Percentiles rank a stretch among this genome's conserved stretches.
Evolutionary conservation across 1,140 invertebrate genomes (phyloP).

Genomic region (Tenebrio molitor): DNA sequence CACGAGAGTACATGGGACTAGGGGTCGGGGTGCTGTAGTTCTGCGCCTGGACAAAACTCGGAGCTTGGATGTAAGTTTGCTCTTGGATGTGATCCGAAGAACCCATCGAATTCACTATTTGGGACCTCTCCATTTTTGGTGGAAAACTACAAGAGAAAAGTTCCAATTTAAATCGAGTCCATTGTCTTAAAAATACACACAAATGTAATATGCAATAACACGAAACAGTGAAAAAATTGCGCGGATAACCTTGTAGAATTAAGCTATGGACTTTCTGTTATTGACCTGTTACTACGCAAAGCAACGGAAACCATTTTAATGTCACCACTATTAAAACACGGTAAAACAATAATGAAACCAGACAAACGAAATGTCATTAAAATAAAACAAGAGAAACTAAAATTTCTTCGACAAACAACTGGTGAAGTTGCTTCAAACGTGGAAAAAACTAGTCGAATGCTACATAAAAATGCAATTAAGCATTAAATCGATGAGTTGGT

Average conservation of each 20-base stretch:
- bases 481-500: neutral
- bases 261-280: constrained; percentile 31
- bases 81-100: constrained; percentile 62
- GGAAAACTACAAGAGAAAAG: constrained; percentile 69
- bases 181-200: too few species aligned
- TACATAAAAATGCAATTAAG: constrained; percentile 35
- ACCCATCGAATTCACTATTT: constrained; percentile 61
- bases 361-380: constrained; percentile 30
- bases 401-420: constrained; percentile 13
- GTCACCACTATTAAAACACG: constrained; percentile 27
- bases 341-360: constrained; percentile 18
- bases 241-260: constrained; percentile 22
- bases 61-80: constrained; percentile 65
- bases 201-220: neutral
- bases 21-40: constrained; percentile 68
- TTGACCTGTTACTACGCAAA: constrained; percentile 34
- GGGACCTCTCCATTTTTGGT: constrained; percentile 71
- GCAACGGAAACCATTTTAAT: constrained; percentile 33
- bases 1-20: constrained; percentile 66
- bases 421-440: neutral
- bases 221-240: constrained; percentile 10
- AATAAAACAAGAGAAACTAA: constrained; percentile 26
- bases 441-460: neutral
- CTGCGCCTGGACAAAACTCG: constrained; percentile 70
- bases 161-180: too few species aligned